phyloP scores from a whole-genome alignment of 2,113 vertebrate species.

The Nothocercus nigrocapillus region DNA sequence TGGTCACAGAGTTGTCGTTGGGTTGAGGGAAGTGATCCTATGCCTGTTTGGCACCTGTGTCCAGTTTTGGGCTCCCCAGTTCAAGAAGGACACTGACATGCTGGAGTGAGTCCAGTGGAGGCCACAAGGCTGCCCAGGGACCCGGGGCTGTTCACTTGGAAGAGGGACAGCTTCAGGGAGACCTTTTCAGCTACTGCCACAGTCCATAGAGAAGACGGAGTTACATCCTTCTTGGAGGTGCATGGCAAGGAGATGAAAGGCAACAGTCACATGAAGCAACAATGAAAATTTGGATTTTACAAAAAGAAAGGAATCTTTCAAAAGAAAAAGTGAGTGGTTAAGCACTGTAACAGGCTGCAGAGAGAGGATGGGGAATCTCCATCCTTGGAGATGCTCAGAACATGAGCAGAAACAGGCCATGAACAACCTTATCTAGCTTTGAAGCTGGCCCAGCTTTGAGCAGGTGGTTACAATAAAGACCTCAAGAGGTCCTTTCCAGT shows the following conservation, averaged over 20 bases:
- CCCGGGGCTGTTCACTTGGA: neutral
- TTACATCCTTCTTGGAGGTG: neutral
- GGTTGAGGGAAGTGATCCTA: neutral
- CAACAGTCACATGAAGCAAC: neutral
- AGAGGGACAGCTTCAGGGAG: neutral
- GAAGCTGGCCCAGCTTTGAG: neutral
- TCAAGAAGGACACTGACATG: rapidly evolving
- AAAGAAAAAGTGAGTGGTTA: neutral
- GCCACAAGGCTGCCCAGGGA: neutral
- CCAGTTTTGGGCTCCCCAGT: neutral
- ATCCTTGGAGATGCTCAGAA: neutral
- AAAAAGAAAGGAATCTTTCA: neutral
- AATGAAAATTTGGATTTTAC: neutral
- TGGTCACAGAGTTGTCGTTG: neutral
- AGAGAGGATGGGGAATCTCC: neutral
- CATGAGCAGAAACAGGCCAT: neutral
- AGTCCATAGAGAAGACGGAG: neutral
- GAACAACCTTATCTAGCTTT: neutral
- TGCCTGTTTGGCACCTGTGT: neutral
- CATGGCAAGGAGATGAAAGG: neutral
- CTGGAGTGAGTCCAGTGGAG: neutral
- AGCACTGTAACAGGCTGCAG: neutral
- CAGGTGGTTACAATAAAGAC: neutral
- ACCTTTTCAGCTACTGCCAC: neutral
- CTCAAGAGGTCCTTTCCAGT: neutral